phyloP scores from a whole-genome alignment of 2,888 invertebrate genomes.

The Pheosia gnoma region DNA sequence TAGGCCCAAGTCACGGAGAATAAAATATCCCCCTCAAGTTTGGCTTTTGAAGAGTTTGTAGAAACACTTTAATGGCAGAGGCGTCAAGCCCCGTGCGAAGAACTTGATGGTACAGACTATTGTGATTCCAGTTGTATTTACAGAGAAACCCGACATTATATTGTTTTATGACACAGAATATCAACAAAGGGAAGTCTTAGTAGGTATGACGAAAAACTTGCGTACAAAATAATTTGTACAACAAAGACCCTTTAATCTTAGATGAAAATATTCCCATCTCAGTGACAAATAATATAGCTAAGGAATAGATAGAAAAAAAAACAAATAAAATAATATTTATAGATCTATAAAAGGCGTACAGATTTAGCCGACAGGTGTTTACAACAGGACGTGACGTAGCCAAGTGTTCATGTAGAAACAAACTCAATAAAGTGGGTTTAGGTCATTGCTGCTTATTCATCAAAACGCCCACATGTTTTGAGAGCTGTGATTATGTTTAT shows the following conservation, averaged over 20 bases:
- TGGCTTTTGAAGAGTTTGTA: slow-evolving; percentile 42
- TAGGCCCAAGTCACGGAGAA: slow-evolving; percentile 55
- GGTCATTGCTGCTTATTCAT: slow-evolving; percentile 49
- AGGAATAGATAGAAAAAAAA: too few relatives aligned
- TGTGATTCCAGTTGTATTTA: not conserved
- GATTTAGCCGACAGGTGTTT: slow-evolving; percentile 28
- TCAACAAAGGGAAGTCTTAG: slow-evolving; percentile 13
- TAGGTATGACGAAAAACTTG: too few relatives aligned
- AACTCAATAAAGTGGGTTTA: slow-evolving; percentile 46
- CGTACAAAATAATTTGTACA: too few relatives aligned
- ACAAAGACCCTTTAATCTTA: too few relatives aligned
- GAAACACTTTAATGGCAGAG: slow-evolving; percentile 40
- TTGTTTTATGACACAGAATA: not conserved
- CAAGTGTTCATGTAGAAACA: slow-evolving; percentile 36
- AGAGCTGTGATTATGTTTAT: slow-evolving; percentile 28
- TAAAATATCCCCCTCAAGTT: slow-evolving; percentile 50
- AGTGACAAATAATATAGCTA: too few relatives aligned
- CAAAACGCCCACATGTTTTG: slow-evolving; percentile 45
- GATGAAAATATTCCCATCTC: too few relatives aligned
- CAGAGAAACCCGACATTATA: not conserved
- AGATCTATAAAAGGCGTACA: slow-evolving; percentile 12
- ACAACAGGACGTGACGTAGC: slow-evolving; percentile 39
- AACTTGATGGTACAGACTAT: slow-evolving; percentile 9
- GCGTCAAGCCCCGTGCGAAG: slow-evolving; percentile 14
- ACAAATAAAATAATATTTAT: not conserved